Evolutionary conservation across 2,888 invertebrate genomes (phyloP).

Genomic region (Endotricha flammealis): DNA sequence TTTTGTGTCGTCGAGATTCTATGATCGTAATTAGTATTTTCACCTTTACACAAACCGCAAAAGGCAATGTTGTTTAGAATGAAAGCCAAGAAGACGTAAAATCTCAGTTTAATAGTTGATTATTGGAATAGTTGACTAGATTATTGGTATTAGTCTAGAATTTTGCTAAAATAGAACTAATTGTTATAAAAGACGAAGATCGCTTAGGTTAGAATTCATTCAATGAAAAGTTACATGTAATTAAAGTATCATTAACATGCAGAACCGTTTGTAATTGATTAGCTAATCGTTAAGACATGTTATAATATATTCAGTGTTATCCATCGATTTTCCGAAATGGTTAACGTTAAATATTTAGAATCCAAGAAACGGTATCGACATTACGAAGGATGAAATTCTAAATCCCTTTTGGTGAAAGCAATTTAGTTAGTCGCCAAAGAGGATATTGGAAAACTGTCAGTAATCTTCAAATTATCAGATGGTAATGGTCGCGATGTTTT

Average conservation of each 20-base stretch:
- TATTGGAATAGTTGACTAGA: too few relatives aligned
- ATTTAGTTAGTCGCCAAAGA: constrained; percentile 9
- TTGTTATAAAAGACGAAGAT: too few relatives aligned
- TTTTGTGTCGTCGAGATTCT: constrained; percentile 31
- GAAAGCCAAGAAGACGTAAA: too few relatives aligned
- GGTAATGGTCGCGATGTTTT: background rate
- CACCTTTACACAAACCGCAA: constrained; percentile 9
- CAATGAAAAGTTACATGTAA: too few relatives aligned
- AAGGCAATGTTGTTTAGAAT: constrained; percentile 8
- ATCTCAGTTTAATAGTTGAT: too few relatives aligned
- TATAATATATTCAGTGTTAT: constrained; percentile 15
- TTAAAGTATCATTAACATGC: too few relatives aligned
- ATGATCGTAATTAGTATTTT: constrained; percentile 31
- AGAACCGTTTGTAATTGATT: too few relatives aligned
- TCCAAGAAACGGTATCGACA: constrained; percentile 14
- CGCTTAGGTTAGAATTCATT: too few relatives aligned
- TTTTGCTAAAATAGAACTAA: too few relatives aligned
- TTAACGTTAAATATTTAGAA: constrained; percentile 20
- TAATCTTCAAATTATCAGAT: constrained; percentile 24
- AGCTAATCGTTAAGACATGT: too few relatives aligned
- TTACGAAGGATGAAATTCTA: constrained; percentile 10
- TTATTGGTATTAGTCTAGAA: too few relatives aligned
- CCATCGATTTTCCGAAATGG: constrained; percentile 22
- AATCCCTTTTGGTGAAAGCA: constrained; percentile 14
- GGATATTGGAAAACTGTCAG: constrained; percentile 23